These are phyloP conservation scores for Orientallactaga sibirica DNA, from an alignment of 2,797 vertebrate genomes.

Conservation along the genomic window DNA sequence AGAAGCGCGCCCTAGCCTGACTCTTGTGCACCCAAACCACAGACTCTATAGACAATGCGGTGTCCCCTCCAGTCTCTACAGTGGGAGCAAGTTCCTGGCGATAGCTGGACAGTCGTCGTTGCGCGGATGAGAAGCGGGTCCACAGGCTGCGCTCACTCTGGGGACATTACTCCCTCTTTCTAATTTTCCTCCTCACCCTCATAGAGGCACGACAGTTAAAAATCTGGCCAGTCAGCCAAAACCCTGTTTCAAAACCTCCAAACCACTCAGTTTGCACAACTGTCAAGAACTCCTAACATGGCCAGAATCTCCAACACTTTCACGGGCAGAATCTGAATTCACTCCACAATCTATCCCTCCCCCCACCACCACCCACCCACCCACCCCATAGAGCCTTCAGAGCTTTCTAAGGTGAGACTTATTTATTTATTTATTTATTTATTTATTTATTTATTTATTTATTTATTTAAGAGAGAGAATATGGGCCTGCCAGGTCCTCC, in stretches of 20 bases:
- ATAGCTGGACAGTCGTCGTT: not conserved
- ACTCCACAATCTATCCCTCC: not conserved
- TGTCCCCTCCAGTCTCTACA: constrained; percentile 1
- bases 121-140: not conserved
- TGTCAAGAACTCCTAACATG: constrained; percentile 14
- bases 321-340: not conserved
- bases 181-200: not conserved
- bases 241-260: constrained; percentile 2
- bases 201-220: not conserved
- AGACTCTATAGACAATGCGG: not conserved
- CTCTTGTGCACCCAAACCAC: constrained; percentile 1
- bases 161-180: not conserved
- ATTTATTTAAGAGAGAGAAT: too few species aligned
- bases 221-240: constrained; percentile 19
- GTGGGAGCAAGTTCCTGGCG: not conserved
- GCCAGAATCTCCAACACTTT: not conserved
- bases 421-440: too few species aligned
- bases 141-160: not conserved
- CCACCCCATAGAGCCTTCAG: not conserved
- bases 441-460: too few species aligned
- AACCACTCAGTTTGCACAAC: constrained; percentile 19
- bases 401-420: not conserved
- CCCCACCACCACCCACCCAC: not conserved
- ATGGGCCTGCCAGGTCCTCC: too few species aligned
- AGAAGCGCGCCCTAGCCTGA: not conserved